A percentile compares a stretch with the other conserved stretches of the same genome.
Evolutionary conservation across 2,888 invertebrate species (phyloP).

Genomic region (Salpingus planirostris): DNA sequence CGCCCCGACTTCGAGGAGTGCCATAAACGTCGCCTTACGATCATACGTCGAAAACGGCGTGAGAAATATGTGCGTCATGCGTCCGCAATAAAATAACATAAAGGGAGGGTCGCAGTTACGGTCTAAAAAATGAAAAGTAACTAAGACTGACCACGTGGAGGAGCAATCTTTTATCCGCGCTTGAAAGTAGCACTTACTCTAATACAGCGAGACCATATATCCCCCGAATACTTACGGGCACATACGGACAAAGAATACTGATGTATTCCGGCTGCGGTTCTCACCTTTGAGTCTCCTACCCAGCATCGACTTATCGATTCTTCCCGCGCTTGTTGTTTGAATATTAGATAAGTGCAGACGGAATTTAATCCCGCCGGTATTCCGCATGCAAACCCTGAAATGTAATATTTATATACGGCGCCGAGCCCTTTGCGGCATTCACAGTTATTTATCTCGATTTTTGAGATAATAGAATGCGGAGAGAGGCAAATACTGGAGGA

Average conservation of each 20-base stretch:
- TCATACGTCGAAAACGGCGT: no score
- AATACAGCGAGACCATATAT: conserved; percentile 22
- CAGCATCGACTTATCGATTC: conserved; percentile 32
- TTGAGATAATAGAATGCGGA: not conserved
- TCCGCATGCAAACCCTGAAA: conserved; percentile 26
- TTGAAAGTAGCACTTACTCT: conserved; percentile 17
- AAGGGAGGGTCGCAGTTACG: not conserved
- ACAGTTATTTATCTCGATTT: conserved; percentile 3
- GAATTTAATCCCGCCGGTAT: conserved; percentile 33
- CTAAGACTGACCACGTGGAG: conserved; percentile 14
- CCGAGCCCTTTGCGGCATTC: not conserved
- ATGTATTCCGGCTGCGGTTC: conserved; percentile 18
- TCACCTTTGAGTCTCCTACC: conserved; percentile 16
- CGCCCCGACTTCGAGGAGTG: no score
- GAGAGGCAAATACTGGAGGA: no score
- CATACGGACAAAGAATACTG: conserved; percentile 23
- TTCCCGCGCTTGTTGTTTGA: conserved; percentile 33
- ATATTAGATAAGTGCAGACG: conserved; percentile 34
- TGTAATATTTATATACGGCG: conserved; percentile 21
- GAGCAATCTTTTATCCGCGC: conserved; percentile 15
- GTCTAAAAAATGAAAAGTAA: conserved; percentile 11
- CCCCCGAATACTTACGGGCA: conserved; percentile 16
- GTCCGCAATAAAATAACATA: no score
- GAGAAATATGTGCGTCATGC: no score
- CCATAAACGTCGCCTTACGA: no score